These are phyloP conservation scores for Panthera uncia DNA, from an alignment of 2,113 vertebrate species.

Conservation along the genomic window DNA sequence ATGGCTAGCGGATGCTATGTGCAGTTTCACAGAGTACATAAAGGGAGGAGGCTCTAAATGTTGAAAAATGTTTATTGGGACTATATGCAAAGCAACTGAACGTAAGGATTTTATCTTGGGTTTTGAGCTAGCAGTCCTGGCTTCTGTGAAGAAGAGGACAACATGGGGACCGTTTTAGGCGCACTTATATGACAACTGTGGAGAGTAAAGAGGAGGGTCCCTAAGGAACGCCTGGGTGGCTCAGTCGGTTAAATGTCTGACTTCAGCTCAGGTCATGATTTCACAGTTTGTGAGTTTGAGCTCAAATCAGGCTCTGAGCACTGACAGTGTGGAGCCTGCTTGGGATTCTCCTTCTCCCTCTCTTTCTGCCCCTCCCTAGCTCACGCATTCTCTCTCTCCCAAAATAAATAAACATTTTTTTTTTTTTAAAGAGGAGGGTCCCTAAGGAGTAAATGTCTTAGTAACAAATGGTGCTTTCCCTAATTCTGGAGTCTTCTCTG, in stretches of 20 bases:
- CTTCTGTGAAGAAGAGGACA: background rate
- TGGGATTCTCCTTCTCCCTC: no score
- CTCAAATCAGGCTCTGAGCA: no score
- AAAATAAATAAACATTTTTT: no score
- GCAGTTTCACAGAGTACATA: background rate
- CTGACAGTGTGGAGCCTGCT: no score
- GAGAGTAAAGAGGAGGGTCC: background rate
- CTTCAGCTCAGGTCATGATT: no score
- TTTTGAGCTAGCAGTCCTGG: background rate
- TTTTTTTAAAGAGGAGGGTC: background rate
- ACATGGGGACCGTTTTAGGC: background rate
- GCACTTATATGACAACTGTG: rapidly evolving
- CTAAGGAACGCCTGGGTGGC: no score
- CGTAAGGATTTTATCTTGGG: background rate
- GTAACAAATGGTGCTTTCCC: rapidly evolving
- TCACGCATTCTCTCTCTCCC: no score
- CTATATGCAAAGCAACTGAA: background rate
- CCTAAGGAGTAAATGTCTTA: background rate
- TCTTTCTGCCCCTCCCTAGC: no score
- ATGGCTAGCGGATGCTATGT: background rate
- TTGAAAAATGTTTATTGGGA: background rate
- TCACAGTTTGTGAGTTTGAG: no score
- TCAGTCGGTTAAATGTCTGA: no score
- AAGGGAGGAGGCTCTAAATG: background rate
- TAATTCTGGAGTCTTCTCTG: background rate